phyloP scores from a whole-genome alignment of 2,797 vertebrate genomes.

The Oreonectes daqikongensis region DNA sequence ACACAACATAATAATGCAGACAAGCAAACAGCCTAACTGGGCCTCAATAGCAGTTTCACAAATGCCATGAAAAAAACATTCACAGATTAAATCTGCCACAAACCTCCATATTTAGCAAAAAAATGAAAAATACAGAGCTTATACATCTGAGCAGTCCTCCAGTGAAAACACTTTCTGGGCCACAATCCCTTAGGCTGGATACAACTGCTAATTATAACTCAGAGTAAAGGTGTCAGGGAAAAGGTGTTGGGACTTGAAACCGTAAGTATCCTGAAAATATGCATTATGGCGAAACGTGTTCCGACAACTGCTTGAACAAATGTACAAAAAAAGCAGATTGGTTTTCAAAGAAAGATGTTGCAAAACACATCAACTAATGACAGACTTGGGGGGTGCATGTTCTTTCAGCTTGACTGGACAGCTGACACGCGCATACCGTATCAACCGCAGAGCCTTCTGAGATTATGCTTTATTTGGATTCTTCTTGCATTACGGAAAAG shows the following conservation, averaged over 20 bases:
- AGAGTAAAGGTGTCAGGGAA: conserved; percentile 68
- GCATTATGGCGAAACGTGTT: conserved; percentile 61
- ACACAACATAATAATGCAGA: not conserved
- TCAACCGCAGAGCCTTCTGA: not conserved
- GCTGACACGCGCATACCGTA: conserved; percentile 4
- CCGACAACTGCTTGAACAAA: conserved; percentile 25
- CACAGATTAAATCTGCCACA: conserved; percentile 19
- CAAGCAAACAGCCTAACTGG: not conserved
- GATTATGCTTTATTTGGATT: conserved; percentile 16
- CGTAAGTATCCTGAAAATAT: conserved; percentile 70
- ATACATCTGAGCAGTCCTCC: conserved; percentile 50
- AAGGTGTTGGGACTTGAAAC: conserved; percentile 69
- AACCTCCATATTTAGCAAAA: conserved; percentile 65
- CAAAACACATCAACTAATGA: conserved; percentile 48
- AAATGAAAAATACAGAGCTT: conserved; percentile 48
- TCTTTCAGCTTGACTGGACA: conserved; percentile 29
- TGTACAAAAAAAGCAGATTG: conserved; percentile 45
- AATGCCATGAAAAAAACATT: conserved; percentile 9
- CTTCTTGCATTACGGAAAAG: not conserved
- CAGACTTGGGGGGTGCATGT: conserved; percentile 33
- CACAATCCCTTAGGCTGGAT: conserved; percentile 61
- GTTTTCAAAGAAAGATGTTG: conserved; percentile 53
- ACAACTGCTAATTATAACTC: conserved; percentile 72
- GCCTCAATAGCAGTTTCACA: not conserved
- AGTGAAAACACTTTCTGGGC: conserved; percentile 69